Conservation (phyloP, 2,113 vertebrate species). For the Charadrius vociferus region DNA sequence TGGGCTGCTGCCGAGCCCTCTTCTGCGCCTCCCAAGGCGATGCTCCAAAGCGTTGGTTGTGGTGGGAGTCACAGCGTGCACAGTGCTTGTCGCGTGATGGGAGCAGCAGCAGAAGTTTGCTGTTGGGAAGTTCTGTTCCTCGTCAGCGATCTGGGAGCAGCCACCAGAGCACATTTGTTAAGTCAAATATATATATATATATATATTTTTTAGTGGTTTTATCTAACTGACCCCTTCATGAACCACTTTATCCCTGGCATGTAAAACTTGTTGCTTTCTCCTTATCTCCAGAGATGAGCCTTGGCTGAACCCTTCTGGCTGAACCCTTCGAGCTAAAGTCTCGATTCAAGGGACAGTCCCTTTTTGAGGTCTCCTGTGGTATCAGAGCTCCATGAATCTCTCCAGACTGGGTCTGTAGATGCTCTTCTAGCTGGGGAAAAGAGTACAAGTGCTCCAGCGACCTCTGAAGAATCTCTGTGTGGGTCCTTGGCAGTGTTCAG, state of each 20-base stretch:
- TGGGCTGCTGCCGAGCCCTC: neutral
- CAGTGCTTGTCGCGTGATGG: rapidly evolving
- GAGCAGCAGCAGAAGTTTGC: neutral
- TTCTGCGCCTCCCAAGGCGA: neutral
- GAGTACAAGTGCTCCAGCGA: neutral
- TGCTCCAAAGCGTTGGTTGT: neutral
- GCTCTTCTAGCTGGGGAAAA: neutral
- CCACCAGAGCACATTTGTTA: neutral
- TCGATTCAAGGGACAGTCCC: neutral
- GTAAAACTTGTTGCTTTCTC: neutral
- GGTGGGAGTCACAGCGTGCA: rapidly evolving
- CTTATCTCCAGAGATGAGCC: neutral
- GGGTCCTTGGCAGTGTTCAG: neutral
- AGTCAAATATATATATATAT: neutral
- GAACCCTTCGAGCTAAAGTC: neutral
- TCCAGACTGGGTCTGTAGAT: neutral
- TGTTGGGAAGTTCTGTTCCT: neutral
- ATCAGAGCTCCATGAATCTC: neutral
- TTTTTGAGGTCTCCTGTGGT: neutral
- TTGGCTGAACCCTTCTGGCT: neutral
- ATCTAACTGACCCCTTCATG: neutral
- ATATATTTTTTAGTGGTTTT: neutral
- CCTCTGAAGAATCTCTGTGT: rapidly evolving
- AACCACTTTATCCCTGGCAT: neutral
- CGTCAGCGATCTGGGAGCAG: neutral